Conservation (phyloP, 2,888 invertebrate species). For the Myathropa florea region DNA sequence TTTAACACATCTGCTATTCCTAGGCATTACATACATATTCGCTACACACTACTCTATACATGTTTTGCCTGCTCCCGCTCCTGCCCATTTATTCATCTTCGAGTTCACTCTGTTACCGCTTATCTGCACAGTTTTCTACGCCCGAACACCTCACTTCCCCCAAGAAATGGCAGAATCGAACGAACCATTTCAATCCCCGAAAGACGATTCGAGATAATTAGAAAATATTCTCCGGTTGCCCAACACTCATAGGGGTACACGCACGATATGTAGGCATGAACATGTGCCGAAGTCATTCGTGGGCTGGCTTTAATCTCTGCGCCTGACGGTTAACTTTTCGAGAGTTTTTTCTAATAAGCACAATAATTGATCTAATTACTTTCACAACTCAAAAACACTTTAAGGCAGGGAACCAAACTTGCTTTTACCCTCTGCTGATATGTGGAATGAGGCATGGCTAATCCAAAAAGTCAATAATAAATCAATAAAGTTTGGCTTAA, state of each 20-base stretch:
- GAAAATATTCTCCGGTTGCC: constrained; percentile 35
- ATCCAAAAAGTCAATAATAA: constrained; percentile 22
- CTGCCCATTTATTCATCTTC: too few species aligned
- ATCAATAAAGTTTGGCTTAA: constrained; percentile 25
- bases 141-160: not conserved
- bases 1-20: constrained; percentile 52
- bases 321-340: constrained; percentile 53
- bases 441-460: not conserved
- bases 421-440: not conserved
- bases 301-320: constrained; percentile 37
- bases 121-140: not conserved
- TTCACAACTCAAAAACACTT: constrained; percentile 24
- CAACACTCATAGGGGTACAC: constrained; percentile 15
- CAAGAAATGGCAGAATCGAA: constrained; percentile 25
- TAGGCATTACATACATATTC: constrained; percentile 10
- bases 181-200: not conserved
- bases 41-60: constrained; percentile 13
- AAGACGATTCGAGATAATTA: constrained; percentile 64
- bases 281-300: constrained; percentile 36
- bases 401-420: constrained; percentile 7
- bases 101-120: not conserved
- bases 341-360: constrained; percentile 28
- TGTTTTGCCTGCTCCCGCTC: not conserved
- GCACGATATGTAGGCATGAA: constrained; percentile 44
- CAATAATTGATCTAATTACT: constrained; percentile 66